Conservation (phyloP, 2,113 vertebrate species). For the Bombycilla garrulus region DNA sequence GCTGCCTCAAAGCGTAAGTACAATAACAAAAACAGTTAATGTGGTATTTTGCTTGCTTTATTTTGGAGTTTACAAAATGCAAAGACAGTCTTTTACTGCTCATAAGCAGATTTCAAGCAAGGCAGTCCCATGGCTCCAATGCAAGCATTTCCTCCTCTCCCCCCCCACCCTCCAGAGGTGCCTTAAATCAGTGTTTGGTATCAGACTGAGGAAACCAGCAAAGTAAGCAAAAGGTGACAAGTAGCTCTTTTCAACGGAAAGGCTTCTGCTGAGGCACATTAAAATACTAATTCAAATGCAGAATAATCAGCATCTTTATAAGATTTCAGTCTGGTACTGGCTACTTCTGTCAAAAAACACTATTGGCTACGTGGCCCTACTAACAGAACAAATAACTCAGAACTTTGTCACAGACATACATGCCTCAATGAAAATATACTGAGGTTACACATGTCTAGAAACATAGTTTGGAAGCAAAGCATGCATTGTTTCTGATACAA, state of each 20-base stretch:
- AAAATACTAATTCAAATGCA: not conserved
- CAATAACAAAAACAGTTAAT: not conserved
- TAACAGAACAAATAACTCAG: not conserved
- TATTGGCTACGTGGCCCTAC: not conserved
- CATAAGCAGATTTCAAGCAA: not conserved
- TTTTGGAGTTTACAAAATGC: not conserved
- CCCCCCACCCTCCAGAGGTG: fast-evolving
- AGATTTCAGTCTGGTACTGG: not conserved
- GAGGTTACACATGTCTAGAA: not conserved
- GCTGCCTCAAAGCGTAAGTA: not conserved
- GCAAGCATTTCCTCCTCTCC: fast-evolving
- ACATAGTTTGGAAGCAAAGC: not conserved
- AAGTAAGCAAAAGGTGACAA: conserved; percentile 32
- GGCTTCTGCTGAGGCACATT: not conserved
- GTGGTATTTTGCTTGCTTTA: not conserved
- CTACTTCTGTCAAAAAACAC: not conserved
- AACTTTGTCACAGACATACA: not conserved
- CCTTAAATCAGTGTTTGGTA: not conserved
- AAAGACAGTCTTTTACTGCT: not conserved
- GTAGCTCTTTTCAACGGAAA: conserved; percentile 21
- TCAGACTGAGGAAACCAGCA: not conserved
- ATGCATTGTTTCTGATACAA: not conserved
- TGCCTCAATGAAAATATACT: not conserved
- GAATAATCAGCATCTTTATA: not conserved
- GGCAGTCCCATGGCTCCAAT: not conserved